Percentiles rank a stretch among this genome's conserved stretches.
phyloP scores from a whole-genome alignment of 1,140 invertebrate species.

The Rhynchophorus ferrugineus region DNA sequence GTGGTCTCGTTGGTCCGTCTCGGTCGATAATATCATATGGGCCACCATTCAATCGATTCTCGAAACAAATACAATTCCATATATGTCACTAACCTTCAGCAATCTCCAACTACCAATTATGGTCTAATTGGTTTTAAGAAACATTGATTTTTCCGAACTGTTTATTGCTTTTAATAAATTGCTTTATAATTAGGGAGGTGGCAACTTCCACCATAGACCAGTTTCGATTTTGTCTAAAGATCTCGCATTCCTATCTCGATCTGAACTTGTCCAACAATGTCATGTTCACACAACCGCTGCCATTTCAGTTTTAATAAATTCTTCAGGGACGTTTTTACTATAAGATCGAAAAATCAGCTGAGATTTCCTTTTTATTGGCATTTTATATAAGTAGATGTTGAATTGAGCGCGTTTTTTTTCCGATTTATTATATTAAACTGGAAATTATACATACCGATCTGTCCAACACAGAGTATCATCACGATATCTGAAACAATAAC shows the following conservation, averaged over 20 bases:
- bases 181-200: conserved; percentile 27
- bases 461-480: conserved; percentile 71
- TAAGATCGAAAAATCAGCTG: too few relatives aligned
- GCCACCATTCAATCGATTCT: conserved; percentile 38
- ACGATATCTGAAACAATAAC: conserved; percentile 57
- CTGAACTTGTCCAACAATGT: too few relatives aligned
- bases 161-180: conserved; percentile 34
- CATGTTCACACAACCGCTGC: too few relatives aligned
- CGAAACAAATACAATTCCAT: conserved; percentile 41
- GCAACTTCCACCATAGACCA: conserved; percentile 3
- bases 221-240: too few relatives aligned
- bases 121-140: conserved; percentile 42
- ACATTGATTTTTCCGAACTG: conserved; percentile 40
- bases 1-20: conserved; percentile 17
- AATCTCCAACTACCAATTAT: conserved; percentile 40
- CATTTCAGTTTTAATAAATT: too few relatives aligned
- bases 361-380: too few relatives aligned
- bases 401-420: too few relatives aligned
- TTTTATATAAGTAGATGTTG: too few relatives aligned
- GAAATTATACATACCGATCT: conserved; percentile 54
- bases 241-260: too few relatives aligned
- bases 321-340: too few relatives aligned
- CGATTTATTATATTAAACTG: too few relatives aligned
- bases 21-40: conserved; percentile 37
- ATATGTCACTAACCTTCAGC: conserved; percentile 39